Conservation (phyloP, 2,888 invertebrate species). For the Lochmaea crataegi region DNA sequence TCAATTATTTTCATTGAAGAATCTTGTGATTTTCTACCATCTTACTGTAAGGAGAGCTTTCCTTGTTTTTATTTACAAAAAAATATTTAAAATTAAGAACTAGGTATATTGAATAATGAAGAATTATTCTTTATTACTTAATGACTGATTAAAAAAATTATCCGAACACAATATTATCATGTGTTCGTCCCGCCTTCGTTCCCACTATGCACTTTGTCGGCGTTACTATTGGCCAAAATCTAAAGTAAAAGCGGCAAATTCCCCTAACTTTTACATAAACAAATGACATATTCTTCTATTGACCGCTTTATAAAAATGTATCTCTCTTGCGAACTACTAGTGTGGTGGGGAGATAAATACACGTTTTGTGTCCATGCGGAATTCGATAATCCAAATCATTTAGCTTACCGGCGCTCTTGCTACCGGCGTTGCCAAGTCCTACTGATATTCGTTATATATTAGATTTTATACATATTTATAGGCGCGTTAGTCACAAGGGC, state of each 20-base stretch:
- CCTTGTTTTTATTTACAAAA: too few relatives aligned
- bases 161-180: slow-evolving; percentile 42
- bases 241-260: slow-evolving; percentile 37
- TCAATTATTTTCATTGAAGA: too few relatives aligned
- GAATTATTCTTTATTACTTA: not conserved
- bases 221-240: slow-evolving; percentile 39
- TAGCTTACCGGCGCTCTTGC: slow-evolving; percentile 13
- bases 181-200: slow-evolving; percentile 43
- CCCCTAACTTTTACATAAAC: slow-evolving; percentile 1
- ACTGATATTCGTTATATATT: not conserved
- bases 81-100: not conserved
- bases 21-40: too few relatives aligned
- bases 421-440: not conserved
- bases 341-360: slow-evolving; percentile 35
- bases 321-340: slow-evolving; percentile 16
- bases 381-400: slow-evolving; percentile 25
- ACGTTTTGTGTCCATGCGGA: slow-evolving; percentile 31
- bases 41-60: too few relatives aligned
- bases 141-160: not conserved
- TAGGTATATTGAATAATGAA: too few relatives aligned
- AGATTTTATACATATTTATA: not conserved
- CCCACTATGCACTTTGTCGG: slow-evolving; percentile 35
- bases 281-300: not conserved
- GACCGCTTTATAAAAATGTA: slow-evolving; percentile 30
- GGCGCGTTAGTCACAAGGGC: too few relatives aligned